These are phyloP conservation scores for Malacoraja senta DNA, from an alignment of 2,797 vertebrate species.

Conservation along the genomic window DNA sequence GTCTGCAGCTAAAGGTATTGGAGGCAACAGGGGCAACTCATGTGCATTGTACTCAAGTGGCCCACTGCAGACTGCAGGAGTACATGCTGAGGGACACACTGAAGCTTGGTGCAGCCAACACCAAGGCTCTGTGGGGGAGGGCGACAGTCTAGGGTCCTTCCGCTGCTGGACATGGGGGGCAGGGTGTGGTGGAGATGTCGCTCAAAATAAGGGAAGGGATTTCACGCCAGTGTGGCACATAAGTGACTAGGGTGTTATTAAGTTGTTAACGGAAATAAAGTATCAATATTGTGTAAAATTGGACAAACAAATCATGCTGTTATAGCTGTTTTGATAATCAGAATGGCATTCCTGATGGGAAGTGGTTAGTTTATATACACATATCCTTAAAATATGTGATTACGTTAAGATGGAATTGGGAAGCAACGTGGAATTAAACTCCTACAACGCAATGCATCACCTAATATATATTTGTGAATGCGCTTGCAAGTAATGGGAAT, in stretches of 20 bases:
- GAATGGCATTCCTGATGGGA: not conserved
- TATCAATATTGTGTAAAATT: not conserved
- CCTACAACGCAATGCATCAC: not conserved
- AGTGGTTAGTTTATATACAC: not conserved
- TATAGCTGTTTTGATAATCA: not conserved
- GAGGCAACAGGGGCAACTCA: constrained; percentile 45
- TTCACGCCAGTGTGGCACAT: too few species aligned
- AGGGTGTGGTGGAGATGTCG: too few species aligned
- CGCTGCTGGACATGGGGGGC: too few species aligned
- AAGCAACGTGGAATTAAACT: not conserved
- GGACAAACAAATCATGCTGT: not conserved
- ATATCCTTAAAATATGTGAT: not conserved
- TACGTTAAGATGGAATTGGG: not conserved
- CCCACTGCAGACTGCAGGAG: too few species aligned
- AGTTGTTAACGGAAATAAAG: not conserved
- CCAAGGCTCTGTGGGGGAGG: too few species aligned
- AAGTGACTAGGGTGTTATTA: too few species aligned
- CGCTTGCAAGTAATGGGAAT: not conserved
- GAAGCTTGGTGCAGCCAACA: too few species aligned
- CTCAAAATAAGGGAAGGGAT: too few species aligned
- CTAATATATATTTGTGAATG: not conserved
- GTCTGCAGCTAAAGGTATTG: constrained; percentile 47
- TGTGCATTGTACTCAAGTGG: constrained; percentile 42
- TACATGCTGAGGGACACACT: too few species aligned
- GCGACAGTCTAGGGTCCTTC: too few species aligned